Evolutionary conservation across 2,797 vertebrate genomes (phyloP).

Genomic region (Chanos chanos): DNA sequence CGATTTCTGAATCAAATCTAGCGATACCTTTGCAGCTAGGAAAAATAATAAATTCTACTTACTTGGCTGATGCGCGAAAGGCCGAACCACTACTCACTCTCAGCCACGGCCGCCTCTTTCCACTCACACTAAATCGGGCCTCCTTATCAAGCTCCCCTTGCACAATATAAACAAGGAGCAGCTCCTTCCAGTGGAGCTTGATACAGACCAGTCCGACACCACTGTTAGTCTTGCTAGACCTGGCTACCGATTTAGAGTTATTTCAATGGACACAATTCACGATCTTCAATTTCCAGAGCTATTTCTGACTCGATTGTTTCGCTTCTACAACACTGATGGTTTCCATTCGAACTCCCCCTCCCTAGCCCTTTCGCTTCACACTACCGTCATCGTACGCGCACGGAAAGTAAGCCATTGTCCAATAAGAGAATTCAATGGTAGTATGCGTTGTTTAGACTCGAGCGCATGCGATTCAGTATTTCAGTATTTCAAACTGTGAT

Average conservation of each 20-base stretch:
- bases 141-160: slow-evolving; percentile 49
- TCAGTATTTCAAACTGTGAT: too few species aligned
- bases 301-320: slow-evolving; percentile 66
- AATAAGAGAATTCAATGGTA: slow-evolving; percentile 23
- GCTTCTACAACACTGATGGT: slow-evolving; percentile 59
- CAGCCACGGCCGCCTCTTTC: slow-evolving; percentile 44
- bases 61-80: slow-evolving; percentile 64
- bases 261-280: not conserved
- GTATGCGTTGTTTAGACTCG: not conserved
- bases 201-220: not conserved
- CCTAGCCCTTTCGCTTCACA: slow-evolving; percentile 36
- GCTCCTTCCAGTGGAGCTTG: not conserved
- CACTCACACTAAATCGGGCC: slow-evolving; percentile 57
- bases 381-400: slow-evolving; percentile 26
- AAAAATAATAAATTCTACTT: too few species aligned
- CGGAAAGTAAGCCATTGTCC: slow-evolving; percentile 24
- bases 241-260: not conserved
- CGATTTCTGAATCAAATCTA: too few species aligned
- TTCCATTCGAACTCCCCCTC: slow-evolving; percentile 68
- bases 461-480: too few species aligned
- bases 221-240: not conserved
- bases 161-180: slow-evolving; percentile 71
- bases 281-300: slow-evolving; percentile 27
- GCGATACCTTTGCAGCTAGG: too few species aligned
- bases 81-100: slow-evolving; percentile 45